Conservation (phyloP, 1,140 invertebrate species). For the Nephotettix cincticeps region DNA sequence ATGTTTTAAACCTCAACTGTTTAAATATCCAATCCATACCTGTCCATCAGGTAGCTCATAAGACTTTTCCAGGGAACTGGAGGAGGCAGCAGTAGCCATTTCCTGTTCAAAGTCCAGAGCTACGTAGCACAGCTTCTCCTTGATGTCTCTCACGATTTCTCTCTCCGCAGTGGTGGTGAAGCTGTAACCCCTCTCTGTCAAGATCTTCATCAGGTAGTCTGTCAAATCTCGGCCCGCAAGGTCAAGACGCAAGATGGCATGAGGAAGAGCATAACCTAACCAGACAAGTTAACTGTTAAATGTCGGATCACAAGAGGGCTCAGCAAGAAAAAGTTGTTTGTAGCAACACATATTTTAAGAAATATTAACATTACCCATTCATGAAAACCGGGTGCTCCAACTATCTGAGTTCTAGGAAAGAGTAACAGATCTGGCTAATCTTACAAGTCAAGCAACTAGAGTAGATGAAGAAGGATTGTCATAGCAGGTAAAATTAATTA, state of each 20-base stretch:
- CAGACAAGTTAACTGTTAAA: no score
- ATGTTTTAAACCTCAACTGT: no score
- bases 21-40: conserved; percentile 55
- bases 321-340: no score
- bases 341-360: no score
- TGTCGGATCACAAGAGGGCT: no score
- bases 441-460: no score
- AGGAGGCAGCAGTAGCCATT: conserved; percentile 88
- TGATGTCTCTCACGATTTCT: conserved; percentile 93
- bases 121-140: conserved; percentile 90
- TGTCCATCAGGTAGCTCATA: conserved; percentile 87
- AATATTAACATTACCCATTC: no score
- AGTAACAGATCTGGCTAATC: no score
- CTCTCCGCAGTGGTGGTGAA: conserved; percentile 82
- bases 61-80: conserved; percentile 81
- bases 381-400: no score
- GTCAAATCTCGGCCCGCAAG: conserved; percentile 88
- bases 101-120: conserved; percentile 94
- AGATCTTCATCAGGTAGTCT: conserved; percentile 85
- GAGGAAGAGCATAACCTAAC: conserved; percentile 59
- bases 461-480: no score
- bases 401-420: no score
- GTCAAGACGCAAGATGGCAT: conserved; percentile 85
- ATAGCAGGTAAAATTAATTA: no score
- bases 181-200: conserved; percentile 81